phyloP scores from a whole-genome alignment of 2,888 invertebrate species.

The Teleiodes luculella region DNA sequence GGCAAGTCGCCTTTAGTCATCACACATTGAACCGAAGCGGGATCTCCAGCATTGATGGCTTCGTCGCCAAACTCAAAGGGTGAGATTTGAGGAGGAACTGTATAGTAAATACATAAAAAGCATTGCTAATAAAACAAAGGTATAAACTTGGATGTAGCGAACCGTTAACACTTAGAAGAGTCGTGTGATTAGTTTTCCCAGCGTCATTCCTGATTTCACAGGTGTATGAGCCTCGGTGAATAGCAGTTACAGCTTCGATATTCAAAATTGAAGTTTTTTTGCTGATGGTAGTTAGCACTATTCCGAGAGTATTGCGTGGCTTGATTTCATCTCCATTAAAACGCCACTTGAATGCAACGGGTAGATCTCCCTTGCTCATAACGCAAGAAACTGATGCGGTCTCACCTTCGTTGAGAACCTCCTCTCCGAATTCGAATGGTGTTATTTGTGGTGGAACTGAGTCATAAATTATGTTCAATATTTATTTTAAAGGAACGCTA shows the following conservation, averaged over 20 bases:
- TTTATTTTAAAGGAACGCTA: conserved; percentile 25
- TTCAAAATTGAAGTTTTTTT: conserved; percentile 82
- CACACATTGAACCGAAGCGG: conserved; percentile 85
- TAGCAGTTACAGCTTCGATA: conserved; percentile 80
- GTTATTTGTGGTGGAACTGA: conserved; percentile 86
- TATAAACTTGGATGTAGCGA: conserved; percentile 39
- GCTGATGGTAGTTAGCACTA: conserved; percentile 79
- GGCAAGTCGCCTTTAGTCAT: conserved; percentile 89
- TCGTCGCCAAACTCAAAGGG: conserved; percentile 83
- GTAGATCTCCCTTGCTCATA: conserved; percentile 88
- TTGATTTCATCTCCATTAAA: conserved; percentile 74
- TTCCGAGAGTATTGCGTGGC: conserved; percentile 75
- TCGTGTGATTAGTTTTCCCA: conserved; percentile 79
- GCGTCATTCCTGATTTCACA: conserved; percentile 82
- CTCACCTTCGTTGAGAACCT: conserved; percentile 84
- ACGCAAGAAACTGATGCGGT: conserved; percentile 85
- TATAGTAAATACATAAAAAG: conserved; percentile 48
- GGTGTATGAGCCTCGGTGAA: conserved; percentile 82
- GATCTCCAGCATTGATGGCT: conserved; percentile 86
- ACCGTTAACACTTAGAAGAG: conserved; percentile 81
- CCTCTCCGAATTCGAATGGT: conserved; percentile 86
- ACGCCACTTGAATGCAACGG: conserved; percentile 87
- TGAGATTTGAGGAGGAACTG: conserved; percentile 84
- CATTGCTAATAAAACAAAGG: conserved; percentile 33
- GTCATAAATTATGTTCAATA: conserved; percentile 31